Conservation (phyloP, 2,888 invertebrate genomes). For the Calameuta idolon region DNA sequence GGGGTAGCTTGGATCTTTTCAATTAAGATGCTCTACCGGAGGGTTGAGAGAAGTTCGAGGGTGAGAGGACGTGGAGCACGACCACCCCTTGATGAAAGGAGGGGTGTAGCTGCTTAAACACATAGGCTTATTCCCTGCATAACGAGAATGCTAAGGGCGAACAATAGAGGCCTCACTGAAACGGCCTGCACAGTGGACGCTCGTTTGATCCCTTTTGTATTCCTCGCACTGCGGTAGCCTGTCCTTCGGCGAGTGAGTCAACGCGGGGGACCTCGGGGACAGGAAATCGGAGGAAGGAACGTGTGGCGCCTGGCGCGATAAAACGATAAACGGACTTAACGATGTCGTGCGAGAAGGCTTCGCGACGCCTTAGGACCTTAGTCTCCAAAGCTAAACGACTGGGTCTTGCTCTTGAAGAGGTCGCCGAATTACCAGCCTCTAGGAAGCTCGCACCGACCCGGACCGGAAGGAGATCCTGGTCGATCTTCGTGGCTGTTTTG, state of each 20-base stretch:
- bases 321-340: conserved; percentile 21
- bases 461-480: conserved; percentile 39
- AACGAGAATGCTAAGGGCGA: conserved; percentile 8
- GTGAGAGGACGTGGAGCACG: not conserved
- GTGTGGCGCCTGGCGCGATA: conserved; percentile 11
- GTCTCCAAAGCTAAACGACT: conserved; percentile 49
- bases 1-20: not conserved
- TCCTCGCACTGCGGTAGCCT: not conserved
- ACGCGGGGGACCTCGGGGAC: not conserved
- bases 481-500: conserved; percentile 39
- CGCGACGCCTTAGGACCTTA: conserved; percentile 48
- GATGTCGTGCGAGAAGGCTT: conserved; percentile 57
- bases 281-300: not conserved
- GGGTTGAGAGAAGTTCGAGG: not conserved
- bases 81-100: not conserved
- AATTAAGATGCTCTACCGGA: not conserved
- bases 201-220: not conserved
- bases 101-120: not conserved
- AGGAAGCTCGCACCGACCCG: conserved; percentile 47
- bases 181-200: conserved; percentile 1
- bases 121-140: conserved; percentile 3
- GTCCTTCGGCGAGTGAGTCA: not conserved
- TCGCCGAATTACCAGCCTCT: conserved; percentile 46
- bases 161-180: conserved; percentile 1
- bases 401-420: conserved; percentile 47